phyloP scores from a whole-genome alignment of 2,797 vertebrate species.

The Typhlichthys subterraneus region DNA sequence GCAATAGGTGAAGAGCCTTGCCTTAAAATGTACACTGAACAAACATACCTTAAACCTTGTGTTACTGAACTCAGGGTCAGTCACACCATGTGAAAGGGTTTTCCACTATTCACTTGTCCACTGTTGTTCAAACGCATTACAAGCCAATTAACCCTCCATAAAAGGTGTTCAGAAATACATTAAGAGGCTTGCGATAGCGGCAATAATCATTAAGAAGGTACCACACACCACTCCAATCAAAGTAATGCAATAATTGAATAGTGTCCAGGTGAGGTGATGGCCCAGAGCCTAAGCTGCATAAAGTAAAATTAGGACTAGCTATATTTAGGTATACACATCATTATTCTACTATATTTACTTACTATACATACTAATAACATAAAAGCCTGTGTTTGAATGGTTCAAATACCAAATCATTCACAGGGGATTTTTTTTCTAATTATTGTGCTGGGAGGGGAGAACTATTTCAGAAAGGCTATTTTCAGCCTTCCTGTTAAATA shows the following conservation, averaged over 20 bases:
- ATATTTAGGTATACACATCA: no score
- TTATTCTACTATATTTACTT: no score
- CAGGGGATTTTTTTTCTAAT: not conserved
- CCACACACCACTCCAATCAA: no score
- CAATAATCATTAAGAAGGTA: no score
- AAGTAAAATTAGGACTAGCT: no score
- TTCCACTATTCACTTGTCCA: conserved; percentile 16
- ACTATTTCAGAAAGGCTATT: conserved; percentile 8
- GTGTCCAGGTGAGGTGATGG: no score
- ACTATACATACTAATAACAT: no score
- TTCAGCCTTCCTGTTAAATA: conserved; percentile 54
- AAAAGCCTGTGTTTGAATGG: not conserved
- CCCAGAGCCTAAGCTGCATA: no score
- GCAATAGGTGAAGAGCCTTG: not conserved
- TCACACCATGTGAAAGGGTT: conserved; percentile 6
- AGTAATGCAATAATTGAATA: no score
- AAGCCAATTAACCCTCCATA: not conserved
- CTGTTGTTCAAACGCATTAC: conserved; percentile 35
- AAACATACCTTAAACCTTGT: conserved; percentile 37
- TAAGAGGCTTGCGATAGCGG: no score
- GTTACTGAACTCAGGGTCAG: conserved; percentile 39
- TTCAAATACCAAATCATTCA: not conserved
- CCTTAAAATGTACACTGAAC: conserved; percentile 26
- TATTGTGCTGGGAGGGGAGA: not conserved
- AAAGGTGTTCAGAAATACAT: no score